Evolutionary conservation across 2,888 invertebrate species (phyloP).

Genomic region (Tupiocoris notatus): DNA sequence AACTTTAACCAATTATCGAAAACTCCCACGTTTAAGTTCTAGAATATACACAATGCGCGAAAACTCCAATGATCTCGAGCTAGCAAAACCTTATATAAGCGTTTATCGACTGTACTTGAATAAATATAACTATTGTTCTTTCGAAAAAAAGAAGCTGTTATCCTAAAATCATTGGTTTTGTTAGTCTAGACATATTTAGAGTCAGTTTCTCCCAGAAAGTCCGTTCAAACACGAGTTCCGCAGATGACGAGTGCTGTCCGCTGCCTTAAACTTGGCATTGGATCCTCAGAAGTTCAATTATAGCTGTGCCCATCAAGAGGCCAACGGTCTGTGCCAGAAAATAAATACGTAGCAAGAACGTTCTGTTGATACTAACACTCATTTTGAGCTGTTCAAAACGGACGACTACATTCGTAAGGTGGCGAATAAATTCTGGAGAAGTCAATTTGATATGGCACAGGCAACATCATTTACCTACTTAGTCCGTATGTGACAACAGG

Average conservation of each 20-base stretch:
- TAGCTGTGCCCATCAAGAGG: neutral
- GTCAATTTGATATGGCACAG: neutral
- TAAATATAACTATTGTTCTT: no score
- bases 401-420: neutral
- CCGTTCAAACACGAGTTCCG: neutral
- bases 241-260: neutral
- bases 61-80: no score
- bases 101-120: no score
- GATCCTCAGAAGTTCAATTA: neutral
- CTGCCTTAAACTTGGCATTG: neutral
- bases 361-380: neutral
- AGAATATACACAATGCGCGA: no score
- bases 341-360: neutral
- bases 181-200: no score
- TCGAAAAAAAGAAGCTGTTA: no score
- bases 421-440: neutral
- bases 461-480: no score
- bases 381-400: neutral
- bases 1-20: no score
- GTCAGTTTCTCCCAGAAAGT: neutral
- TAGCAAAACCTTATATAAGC: no score
- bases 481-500: no score
- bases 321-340: neutral
- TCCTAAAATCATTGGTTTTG: no score
- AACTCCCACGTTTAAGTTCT: no score